These are phyloP conservation scores for Hippocampus zosterae DNA, from an alignment of 2,113 vertebrate species.

Conservation along the genomic window DNA sequence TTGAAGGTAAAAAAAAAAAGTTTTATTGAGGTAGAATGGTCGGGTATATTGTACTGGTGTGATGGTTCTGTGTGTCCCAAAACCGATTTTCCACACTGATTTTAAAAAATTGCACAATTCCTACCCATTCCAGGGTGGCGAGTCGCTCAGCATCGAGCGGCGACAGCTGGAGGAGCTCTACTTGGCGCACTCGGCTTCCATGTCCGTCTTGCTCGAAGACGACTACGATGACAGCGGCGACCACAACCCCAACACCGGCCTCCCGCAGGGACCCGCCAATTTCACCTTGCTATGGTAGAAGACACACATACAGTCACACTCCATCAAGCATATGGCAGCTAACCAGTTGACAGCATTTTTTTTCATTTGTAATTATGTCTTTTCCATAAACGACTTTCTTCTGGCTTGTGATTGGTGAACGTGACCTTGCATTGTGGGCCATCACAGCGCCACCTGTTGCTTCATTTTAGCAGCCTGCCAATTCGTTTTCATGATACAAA, in stretches of 20 bases:
- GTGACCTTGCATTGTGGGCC: neutral
- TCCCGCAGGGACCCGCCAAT: conserved; percentile 70
- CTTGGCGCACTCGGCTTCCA: conserved; percentile 56
- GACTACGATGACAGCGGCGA: conserved; percentile 14
- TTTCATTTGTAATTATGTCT: neutral
- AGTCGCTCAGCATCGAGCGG: conserved; percentile 61
- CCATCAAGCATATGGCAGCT: too few species aligned
- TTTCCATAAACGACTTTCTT: neutral
- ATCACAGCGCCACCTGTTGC: neutral
- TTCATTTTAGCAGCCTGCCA: too few species aligned
- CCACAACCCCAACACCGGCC: conserved; percentile 29
- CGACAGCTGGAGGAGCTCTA: conserved; percentile 72
- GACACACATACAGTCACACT: neutral
- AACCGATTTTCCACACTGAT: too few species aligned
- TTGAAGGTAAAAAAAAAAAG: conserved; percentile 67
- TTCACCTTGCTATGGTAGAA: conserved; percentile 73
- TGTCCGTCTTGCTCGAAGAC: conserved; percentile 64
- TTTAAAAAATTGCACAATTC: too few species aligned
- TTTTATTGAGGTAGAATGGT: too few species aligned
- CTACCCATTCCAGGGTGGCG: conserved; percentile 57
- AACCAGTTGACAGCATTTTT: neutral
- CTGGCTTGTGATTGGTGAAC: neutral
- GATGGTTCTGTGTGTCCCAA: too few species aligned
- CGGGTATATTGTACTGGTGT: too few species aligned
- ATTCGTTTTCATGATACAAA: neutral